A percentile compares a stretch with the other conserved stretches of the same genome.
Evolutionary conservation across 2,797 vertebrate species (phyloP).

Genomic region (Botia almorhae): DNA sequence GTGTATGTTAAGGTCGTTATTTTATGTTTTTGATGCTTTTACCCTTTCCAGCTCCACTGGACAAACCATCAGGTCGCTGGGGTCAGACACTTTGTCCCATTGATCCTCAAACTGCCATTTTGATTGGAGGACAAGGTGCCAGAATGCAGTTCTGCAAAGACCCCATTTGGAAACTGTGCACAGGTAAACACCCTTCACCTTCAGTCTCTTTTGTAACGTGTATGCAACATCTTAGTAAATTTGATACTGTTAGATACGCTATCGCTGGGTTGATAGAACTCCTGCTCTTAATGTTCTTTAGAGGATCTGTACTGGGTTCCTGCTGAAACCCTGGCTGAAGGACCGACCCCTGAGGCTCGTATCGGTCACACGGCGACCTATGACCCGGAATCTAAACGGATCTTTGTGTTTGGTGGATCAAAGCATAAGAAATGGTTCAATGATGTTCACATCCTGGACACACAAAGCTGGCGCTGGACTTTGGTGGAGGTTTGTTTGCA

Average conservation of each 20-base stretch:
- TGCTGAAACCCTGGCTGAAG: slow-evolving; percentile 77
- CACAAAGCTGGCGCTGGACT: slow-evolving; percentile 81
- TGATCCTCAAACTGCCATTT: slow-evolving; percentile 79
- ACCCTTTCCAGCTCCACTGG: slow-evolving; percentile 57
- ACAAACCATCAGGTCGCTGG: slow-evolving; percentile 76
- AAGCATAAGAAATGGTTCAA: slow-evolving; percentile 84
- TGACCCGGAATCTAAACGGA: slow-evolving; percentile 75
- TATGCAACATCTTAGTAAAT: neutral
- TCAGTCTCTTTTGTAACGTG: neutral
- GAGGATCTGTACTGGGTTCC: slow-evolving; percentile 80
- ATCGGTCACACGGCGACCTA: slow-evolving; percentile 80
- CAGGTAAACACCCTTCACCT: slow-evolving; percentile 66
- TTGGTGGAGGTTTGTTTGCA: slow-evolving; percentile 76
- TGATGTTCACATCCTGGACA: slow-evolving; percentile 83
- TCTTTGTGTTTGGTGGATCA: slow-evolving; percentile 81
- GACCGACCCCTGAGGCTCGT: slow-evolving; percentile 79
- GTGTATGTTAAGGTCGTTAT: neutral
- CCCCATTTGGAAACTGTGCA: slow-evolving; percentile 87
- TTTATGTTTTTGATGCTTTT: neutral
- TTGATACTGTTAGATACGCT: no score
- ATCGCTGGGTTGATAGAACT: neutral
- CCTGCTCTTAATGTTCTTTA: slow-evolving; percentile 50
- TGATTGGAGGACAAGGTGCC: slow-evolving; percentile 80
- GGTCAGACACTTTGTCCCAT: slow-evolving; percentile 73
- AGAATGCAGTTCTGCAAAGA: slow-evolving; percentile 85